Conservation (phyloP, 2,113 vertebrate genomes). For the Notothenia rossii region DNA sequence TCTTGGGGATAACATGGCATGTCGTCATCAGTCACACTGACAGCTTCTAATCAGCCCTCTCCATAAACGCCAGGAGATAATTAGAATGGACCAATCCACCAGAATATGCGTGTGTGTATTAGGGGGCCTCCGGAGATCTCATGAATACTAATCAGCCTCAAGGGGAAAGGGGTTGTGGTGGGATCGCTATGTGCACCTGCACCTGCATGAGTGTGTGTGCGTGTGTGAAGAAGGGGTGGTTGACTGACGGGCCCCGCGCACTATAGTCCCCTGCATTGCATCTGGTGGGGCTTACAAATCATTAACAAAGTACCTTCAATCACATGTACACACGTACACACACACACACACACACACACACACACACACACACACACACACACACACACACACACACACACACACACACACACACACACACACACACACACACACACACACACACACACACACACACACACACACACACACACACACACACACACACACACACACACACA, state of each 20-base stretch:
- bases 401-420: slow-evolving; percentile 7
- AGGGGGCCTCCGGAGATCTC: slow-evolving; percentile 76
- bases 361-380: slow-evolving; percentile 7
- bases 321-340: slow-evolving; percentile 36
- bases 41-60: slow-evolving; percentile 84
- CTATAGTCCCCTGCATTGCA: slow-evolving; percentile 62
- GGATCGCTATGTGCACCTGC: slow-evolving; percentile 68
- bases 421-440: not conserved
- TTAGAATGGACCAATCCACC: slow-evolving; percentile 81
- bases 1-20: slow-evolving; percentile 73
- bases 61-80: slow-evolving; percentile 83
- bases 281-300: slow-evolving; percentile 80
- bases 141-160: slow-evolving; percentile 84
- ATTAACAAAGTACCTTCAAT: slow-evolving; percentile 78
- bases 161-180: slow-evolving; percentile 61
- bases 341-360: slow-evolving; percentile 1
- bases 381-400: slow-evolving; percentile 4
- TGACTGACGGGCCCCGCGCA: slow-evolving; percentile 70
- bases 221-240: slow-evolving; percentile 50
- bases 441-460: slow-evolving; percentile 17
- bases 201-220: slow-evolving; percentile 59
- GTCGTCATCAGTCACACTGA: slow-evolving; percentile 85
- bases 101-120: slow-evolving; percentile 52
- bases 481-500: slow-evolving; percentile 29
- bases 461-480: slow-evolving; percentile 29